Conservation (phyloP, 1,140 invertebrate species). For the Leptinotarsa defecta region DNA sequence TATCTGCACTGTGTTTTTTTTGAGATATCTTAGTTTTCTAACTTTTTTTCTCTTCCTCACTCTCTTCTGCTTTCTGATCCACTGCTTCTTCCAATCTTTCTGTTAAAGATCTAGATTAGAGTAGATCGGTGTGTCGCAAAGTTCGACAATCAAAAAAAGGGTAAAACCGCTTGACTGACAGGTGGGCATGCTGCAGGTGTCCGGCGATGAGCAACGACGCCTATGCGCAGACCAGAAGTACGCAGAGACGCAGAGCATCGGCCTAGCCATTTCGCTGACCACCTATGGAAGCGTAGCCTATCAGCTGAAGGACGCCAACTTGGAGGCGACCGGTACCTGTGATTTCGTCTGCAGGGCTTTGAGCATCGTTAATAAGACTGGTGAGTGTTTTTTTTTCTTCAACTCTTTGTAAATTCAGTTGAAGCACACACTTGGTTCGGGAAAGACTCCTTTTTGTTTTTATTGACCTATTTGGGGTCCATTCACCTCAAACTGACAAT, state of each 20-base stretch:
- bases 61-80: not conserved
- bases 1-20: too few species aligned
- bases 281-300: slow-evolving; percentile 80
- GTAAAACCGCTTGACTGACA: slow-evolving; percentile 34
- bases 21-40: too few species aligned
- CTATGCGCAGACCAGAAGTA: slow-evolving; percentile 67
- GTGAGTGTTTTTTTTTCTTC: slow-evolving; percentile 54
- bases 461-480: too few species aligned
- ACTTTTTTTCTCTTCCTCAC: too few species aligned
- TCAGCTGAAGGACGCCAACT: slow-evolving; percentile 80
- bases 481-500: too few species aligned
- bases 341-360: slow-evolving; percentile 77
- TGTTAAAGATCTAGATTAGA: not conserved
- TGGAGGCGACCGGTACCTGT: slow-evolving; percentile 74
- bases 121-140: not conserved
- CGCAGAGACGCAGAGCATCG: slow-evolving; percentile 46
- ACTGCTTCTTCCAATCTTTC: not conserved
- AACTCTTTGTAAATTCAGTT: too few species aligned
- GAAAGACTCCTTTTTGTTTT: too few species aligned
- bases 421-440: too few species aligned
- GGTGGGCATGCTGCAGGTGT: slow-evolving; percentile 63
- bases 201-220: slow-evolving; percentile 72
- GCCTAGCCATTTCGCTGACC: slow-evolving; percentile 65
- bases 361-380: slow-evolving; percentile 75
- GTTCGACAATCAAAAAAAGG: not conserved